Base-by-base conservation (phyloP, 1,140 invertebrate species). In the Pseudomyrmex cubaensis region DNA sequence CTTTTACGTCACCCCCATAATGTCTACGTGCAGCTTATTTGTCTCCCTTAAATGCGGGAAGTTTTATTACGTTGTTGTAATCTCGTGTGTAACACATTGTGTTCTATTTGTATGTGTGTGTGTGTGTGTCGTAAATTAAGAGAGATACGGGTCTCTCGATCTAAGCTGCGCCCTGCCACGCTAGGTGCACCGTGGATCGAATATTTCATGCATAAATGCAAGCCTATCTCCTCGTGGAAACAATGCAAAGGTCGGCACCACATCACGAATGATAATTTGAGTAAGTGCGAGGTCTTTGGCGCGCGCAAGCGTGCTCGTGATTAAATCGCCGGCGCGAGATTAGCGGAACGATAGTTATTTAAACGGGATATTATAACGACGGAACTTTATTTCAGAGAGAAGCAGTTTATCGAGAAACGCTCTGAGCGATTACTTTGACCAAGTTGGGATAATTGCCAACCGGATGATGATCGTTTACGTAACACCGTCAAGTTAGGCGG, bases 131-230 rank as follows among this genome's bases (percentile, higher is more conserved):
- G 5, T 63, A 59, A 70, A 80, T 80, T 59, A 80, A 80, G 54
- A 35, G 35, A 35, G 4, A 80, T 66, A 20, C 7, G 35, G 35
- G 20, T 69, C 35, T 57, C 20, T n/a, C 59, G 59, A 35, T 46
- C 17, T 22, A 52, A 54, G 52, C 22, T 50, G 63, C 75, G 35
- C 44, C 64, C 54, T 44, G 12, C 17, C 64, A 25, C 64, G 20
- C 4, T 20, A 13, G 12, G 13, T 57, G 20, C 17, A 15, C 8
- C 44, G 44, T 15, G 54, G 35, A 61, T 72, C 64, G 76, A 80
- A 80, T 80, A 61, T 80, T 61, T 44, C 66, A 80, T 80, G 66
- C 66, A 80, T 80, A 72, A 80, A 72, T 80, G 66, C 66, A 80
- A 35, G 54, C 20, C 64, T 70, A 57, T 69, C 35, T 20, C 35